Evolutionary conservation across 1,140 invertebrate species (phyloP), one percentile per base, ranked within the genome.

Genomic region (Diplogasteroides magnus): DNA sequence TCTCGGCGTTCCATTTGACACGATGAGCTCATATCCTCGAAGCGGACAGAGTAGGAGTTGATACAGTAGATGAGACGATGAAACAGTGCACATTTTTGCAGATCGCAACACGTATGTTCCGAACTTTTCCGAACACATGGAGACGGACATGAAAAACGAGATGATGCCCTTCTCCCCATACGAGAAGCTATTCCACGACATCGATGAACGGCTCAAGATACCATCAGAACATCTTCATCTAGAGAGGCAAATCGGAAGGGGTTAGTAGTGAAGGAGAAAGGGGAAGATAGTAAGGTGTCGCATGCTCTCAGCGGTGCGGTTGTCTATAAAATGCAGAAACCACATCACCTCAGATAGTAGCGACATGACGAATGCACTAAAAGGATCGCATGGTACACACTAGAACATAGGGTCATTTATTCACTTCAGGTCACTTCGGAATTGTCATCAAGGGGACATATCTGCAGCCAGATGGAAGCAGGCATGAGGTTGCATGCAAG

Each of bases 351-450:
- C n/a, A n/a, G n/a, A n/a, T n/a, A n/a, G n/a, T n/a, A n/a, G n/a
- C n/a, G n/a, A n/a, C n/a, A n/a, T n/a, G n/a, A n/a, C n/a, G n/a
- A n/a, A n/a, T n/a, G n/a, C n/a, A n/a, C n/a, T n/a, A n/a, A n/a
- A n/a, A n/a, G n/a, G n/a, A n/a, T n/a, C n/a, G n/a, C n/a, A n/a
- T n/a, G n/a, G n/a, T n/a, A n/a, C n/a, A n/a, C n/a, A n/a, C n/a
- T n/a, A n/a, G n/a, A n/a, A n/a, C n/a, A n/a, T n/a, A n/a, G n/a
- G n/a, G n/a, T n/a, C n/a, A n/a, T n/a, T n/a, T n/a, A n/a, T n/a
- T n/a, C n/a, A 11, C 26, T 11, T 61, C 48, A 70, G 68, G 70
- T 23, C 60, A 72, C 32, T 72, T 61, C 28, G 70, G 70, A 14
- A 65, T 67, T 28, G 70, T 63, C 1, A 37, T 67, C 65, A 58